These are phyloP conservation scores for Allophyes oxyacanthae DNA, from an alignment of 2,888 invertebrate genomes.

Conservation along the genomic window DNA sequence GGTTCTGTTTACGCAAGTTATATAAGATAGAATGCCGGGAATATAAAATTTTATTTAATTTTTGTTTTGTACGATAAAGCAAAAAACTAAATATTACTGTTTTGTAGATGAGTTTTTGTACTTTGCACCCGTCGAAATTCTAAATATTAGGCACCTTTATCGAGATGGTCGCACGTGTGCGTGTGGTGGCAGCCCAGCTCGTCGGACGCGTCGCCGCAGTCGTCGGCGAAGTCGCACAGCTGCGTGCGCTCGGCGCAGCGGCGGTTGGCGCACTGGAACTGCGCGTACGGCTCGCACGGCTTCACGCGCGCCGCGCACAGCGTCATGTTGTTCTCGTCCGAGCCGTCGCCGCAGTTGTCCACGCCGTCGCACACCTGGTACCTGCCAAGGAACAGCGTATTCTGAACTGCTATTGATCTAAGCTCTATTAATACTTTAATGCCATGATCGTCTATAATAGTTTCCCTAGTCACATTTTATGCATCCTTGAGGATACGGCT, in stretches of 20 bases:
- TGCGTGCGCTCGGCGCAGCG: conserved; percentile 94
- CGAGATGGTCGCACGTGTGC: conserved; percentile 86
- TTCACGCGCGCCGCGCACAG: conserved; percentile 93
- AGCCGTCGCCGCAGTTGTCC: conserved; percentile 98
- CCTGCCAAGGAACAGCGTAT: conserved; percentile 55
- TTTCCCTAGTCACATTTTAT: no score
- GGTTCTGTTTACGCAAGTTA: no score
- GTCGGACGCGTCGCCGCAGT: conserved; percentile 97
- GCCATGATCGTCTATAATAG: no score
- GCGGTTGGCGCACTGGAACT: conserved; percentile 96
- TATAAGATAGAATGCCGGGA: no score
- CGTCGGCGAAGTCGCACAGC: conserved; percentile 96
- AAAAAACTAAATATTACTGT: no score
- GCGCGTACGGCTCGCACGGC: conserved; percentile 93
- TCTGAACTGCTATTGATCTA: no score
- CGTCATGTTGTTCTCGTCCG: conserved; percentile 98
- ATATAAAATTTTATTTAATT: no score
- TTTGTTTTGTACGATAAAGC: no score
- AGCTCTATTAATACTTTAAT: no score
- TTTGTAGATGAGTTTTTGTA: no score
- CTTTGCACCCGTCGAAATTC: no score
- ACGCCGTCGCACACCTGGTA: conserved; percentile 97
- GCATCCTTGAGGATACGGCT: no score
- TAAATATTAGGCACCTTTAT: conserved; percentile 71
- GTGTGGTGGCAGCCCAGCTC: conserved; percentile 96